Conservation (phyloP, 2,888 invertebrate genomes). For the Adela reaumurella region DNA sequence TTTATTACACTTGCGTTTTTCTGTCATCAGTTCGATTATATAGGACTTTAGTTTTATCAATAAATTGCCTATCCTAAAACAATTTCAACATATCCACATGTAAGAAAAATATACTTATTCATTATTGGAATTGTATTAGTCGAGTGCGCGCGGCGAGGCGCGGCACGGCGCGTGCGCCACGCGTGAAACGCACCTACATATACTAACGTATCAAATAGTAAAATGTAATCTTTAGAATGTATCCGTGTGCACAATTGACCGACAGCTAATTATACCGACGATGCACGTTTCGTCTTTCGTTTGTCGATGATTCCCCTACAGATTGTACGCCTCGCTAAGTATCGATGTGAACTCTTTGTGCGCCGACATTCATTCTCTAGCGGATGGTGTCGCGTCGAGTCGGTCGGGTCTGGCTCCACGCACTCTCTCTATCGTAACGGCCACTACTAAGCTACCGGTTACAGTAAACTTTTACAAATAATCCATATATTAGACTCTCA, state of each 20-base stretch:
- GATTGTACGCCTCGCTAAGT: background rate
- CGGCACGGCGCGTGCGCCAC: constrained; percentile 7
- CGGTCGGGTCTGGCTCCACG: no score
- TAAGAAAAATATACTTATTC: constrained; percentile 54
- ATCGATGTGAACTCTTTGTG: background rate
- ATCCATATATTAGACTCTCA: constrained; percentile 59
- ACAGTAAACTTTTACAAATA: constrained; percentile 57
- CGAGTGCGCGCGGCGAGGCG: constrained; percentile 25
- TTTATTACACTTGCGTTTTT: constrained; percentile 50
- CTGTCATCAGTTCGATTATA: constrained; percentile 56
- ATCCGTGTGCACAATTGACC: background rate
- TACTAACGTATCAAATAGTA: background rate
- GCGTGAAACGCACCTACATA: no score
- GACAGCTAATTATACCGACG: background rate
- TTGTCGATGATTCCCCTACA: background rate
- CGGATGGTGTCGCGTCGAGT: no score
- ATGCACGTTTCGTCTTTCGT: no score
- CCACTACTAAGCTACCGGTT: constrained; percentile 21
- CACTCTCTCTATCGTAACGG: no score
- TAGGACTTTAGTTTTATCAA: constrained; percentile 53
- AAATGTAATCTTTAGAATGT: background rate
- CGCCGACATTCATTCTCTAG: background rate
- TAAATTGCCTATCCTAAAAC: constrained; percentile 50
- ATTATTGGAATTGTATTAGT: constrained; percentile 43
- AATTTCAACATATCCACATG: constrained; percentile 39